Base-by-base conservation (phyloP, 2,797 vertebrate genomes). In the Novumbra hubbsi region DNA sequence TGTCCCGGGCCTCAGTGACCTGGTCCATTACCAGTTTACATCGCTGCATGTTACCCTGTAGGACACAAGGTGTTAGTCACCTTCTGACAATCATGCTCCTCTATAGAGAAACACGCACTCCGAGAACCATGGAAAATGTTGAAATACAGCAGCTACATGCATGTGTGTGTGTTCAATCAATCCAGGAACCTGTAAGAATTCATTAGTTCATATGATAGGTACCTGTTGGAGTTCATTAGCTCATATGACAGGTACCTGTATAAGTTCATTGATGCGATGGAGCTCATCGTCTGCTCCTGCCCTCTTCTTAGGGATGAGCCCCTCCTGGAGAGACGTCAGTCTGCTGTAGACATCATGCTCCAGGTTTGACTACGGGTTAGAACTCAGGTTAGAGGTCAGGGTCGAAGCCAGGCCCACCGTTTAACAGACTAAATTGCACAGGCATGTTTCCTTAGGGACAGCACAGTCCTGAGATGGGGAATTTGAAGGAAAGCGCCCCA, bases 21-120 rank as follows among this genome's bases (percentile, higher is more conserved):
- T 99, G 98, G 94, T 99, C 98, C 95, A 99, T 99, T 81, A 99
- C 97, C 32, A 99, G 94, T 88, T 99, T 99, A 85, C 98, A 99
- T 87, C 98, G 96, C 90, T 99, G 98, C 96, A 99, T 98, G 82
- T 99, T 99, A 81, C 97, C 98, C 96, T 45, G 12, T 11, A 6
- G 41, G 41, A 45, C 2, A 45, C 41, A 45, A 14, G 9, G 11
- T 45, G 41, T 14, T 45, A 14, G 41, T 45, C 41, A 45, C 4
- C 41, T 14, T 11, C 41, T 12, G 6, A 41, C 1, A 7, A 41
- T 41, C 41, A 11, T 7, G 9, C 41, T 0, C 98, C 98, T 92
- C 99, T 99, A 92, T 99, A 99, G 78, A 99, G 94, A 45, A 45
- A 45, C 41, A 45, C 41, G 14, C 5, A 45, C 6, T 45, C 41